Evolutionary conservation across 2,888 invertebrate genomes (phyloP), one percentile per base, ranked within the genome.

Genomic region (Meiosimyza platycephala): DNA sequence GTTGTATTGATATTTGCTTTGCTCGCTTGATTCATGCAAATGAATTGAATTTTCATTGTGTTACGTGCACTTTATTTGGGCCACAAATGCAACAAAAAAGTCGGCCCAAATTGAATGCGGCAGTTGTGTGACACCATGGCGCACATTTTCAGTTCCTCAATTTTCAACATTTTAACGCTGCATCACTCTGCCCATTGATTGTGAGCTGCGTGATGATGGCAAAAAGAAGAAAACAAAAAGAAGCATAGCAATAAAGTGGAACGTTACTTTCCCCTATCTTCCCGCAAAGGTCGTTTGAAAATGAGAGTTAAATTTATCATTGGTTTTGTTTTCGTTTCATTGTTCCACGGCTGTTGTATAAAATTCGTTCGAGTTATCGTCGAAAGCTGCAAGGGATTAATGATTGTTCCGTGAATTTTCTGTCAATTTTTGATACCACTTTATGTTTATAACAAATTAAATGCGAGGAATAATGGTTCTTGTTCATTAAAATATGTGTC

Each of bases 261-360:
- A 48, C 15, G 11, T 13, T 54, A 11, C 6, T 28, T n/a, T 13
- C 64, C 15, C 18, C 71, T n/a, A n/a, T 71, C 60, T 15, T 48
- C 73, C 75, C 73, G 75, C 63, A 57, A 63, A 75, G 75, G 75
- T 75, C 73, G 74, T 72, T 72, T 65, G 72, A 65, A 71, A 74
- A 62, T 66, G 71, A 73, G 69, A 68, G 70, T 70, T 57, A 65
- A 40, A 71, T 69, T 68, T 33, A 51, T 48, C 33, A 28, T 22
- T 60, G 13, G 18, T 13, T 69, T 40, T 18, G 4, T 33, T 18
- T 9, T 15, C 22, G 50, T 16, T 22, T 16, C 4, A 6, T 22
- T 18, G 13, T 18, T 13, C 18, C 59, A 22, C 18, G 12, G 22
- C 7, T 6, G n/a, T 22, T 18, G 59, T 13, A 18, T 1, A 28